Conservation (phyloP, 1,140 invertebrate species). For the Procambarus virginalis region DNA sequence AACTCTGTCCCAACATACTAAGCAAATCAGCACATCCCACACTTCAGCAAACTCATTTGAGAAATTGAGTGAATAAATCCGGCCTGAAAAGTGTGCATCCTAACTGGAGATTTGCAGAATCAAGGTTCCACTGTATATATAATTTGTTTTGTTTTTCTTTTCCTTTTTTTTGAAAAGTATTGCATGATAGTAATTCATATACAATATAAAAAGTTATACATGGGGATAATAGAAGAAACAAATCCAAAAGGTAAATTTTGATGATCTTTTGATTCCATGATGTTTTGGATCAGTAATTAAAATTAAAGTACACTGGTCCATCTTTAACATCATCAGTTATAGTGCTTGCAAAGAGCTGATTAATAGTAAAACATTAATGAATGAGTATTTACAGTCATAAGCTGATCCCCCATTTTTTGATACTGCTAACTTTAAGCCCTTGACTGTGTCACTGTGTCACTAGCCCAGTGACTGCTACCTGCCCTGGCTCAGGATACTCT, state of each 20-base stretch:
- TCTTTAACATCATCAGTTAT: neutral
- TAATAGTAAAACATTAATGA: neutral
- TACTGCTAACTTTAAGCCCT: slow-evolving; percentile 19
- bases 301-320: neutral
- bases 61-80: too few relatives aligned
- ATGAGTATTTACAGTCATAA: slow-evolving; percentile 24
- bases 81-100: too few relatives aligned
- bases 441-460: slow-evolving; percentile 38
- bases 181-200: too few relatives aligned
- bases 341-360: neutral
- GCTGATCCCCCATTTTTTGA: slow-evolving; percentile 23
- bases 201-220: neutral
- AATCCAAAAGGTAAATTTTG: neutral
- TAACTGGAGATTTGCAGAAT: too few relatives aligned
- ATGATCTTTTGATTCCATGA: neutral
- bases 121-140: too few relatives aligned
- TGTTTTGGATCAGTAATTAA: neutral
- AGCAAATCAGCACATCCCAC: too few relatives aligned
- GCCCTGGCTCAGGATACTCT: slow-evolving; percentile 6
- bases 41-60: too few relatives aligned
- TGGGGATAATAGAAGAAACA: neutral
- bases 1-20: too few relatives aligned
- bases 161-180: too few relatives aligned
- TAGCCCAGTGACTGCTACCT: slow-evolving; percentile 28
- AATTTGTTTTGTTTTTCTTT: too few relatives aligned